Evolutionary conservation across 92 coral and sea anemone genomes (phyloP), one percentile per base, ranked within the genome.

Genomic region (Palythoa grandis): DNA sequence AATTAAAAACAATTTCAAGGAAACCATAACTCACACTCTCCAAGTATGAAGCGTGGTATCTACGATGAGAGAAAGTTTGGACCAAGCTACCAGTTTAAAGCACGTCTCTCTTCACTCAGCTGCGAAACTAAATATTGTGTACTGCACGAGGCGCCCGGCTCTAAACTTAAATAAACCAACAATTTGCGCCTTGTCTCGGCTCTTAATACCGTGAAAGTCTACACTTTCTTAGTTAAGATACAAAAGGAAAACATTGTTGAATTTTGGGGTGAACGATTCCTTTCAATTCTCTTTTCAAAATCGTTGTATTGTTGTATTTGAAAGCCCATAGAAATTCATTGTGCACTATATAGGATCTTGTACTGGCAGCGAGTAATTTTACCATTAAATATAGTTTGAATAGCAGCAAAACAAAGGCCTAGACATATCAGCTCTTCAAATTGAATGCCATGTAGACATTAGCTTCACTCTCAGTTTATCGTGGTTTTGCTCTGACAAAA

Each of bases 261-360:
- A 74, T 87, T 88, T 77, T 88, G 88, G 91, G 87, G 94, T 93
- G 84, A 93, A 88, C 92, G 94, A 88, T 87, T 87, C 92, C 91
- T 88, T 90, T 92, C 91, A 94, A 94, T 88, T 94, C 70, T 60
- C 93, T 88, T 90, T 92, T 86, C 91, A 94, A 94, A 86, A 87
- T 73, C 40, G 56, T 83, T 82, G 92, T 83, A 94, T 82, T 94
- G 98, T 92, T 88, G 85, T 88, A 88, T 89, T 93, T 90, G 83
- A 88, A 77, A 83, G 90, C 69, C 84, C 89, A 88, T 92, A 94
- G 94, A 87, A 87, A 71, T 58, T 91, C 88, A 94, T 94, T 94
- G 95, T 92, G 86, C 63, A 38, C 68, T 77, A 83, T 72, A 91
- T 89, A 91, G 89, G 85, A 88, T 87, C 98, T 94, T 94, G 95